These are phyloP conservation scores for Luperina nickerlii DNA, from an alignment of 2,888 invertebrate genomes.

Conservation along the genomic window DNA sequence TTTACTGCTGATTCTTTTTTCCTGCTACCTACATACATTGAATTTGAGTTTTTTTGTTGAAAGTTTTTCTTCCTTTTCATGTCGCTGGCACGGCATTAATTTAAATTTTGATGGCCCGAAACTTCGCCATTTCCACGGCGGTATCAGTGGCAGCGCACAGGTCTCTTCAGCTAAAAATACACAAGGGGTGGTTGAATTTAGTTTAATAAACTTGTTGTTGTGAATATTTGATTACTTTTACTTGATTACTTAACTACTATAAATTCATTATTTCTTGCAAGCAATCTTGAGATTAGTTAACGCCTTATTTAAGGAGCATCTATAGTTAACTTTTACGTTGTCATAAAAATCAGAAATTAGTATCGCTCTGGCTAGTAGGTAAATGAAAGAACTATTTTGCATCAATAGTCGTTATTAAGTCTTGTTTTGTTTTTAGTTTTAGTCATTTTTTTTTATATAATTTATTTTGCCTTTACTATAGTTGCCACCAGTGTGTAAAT, in stretches of 20 bases:
- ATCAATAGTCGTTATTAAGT: not conserved
- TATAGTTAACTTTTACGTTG: not conserved
- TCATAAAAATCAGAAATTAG: not conserved
- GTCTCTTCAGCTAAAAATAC: not conserved
- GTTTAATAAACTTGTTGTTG: not conserved
- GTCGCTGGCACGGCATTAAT: too few relatives aligned
- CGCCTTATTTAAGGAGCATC: not conserved
- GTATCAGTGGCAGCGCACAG: not conserved
- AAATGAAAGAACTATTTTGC: not conserved
- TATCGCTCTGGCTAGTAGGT: not conserved
- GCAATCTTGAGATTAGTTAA: not conserved
- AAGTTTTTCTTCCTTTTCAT: too few relatives aligned
- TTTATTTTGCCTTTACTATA: too few relatives aligned
- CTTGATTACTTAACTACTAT: not conserved
- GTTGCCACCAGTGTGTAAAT: too few relatives aligned
- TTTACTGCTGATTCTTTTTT: too few relatives aligned
- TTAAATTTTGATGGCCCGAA: too few relatives aligned
- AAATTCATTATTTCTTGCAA: not conserved
- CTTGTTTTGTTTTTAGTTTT: too few relatives aligned
- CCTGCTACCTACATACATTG: not conserved
- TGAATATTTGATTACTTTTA: not conserved
- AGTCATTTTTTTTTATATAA: too few relatives aligned
- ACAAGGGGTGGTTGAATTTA: not conserved
- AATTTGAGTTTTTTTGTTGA: not conserved
- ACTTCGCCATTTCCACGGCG: too few relatives aligned